Conservation (phyloP, 92 coral and sea anemone genomes). For the Meandrina meandrites region DNA sequence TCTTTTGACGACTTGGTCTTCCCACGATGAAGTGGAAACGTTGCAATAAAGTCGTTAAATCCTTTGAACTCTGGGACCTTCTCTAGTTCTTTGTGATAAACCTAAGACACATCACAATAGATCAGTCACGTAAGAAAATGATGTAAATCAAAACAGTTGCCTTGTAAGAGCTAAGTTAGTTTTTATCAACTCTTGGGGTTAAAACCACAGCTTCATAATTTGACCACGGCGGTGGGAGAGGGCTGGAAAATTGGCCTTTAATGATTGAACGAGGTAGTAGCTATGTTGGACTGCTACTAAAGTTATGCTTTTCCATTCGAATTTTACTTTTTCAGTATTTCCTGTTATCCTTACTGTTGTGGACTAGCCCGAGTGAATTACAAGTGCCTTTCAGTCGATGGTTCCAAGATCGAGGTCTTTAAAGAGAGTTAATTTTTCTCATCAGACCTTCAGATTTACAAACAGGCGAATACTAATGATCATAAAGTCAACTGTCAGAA, state of each 20-base stretch:
- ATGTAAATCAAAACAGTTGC: background rate
- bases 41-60: slow-evolving; percentile 81
- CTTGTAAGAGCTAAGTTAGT: too few species aligned
- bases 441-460: too few species aligned
- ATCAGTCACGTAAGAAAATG: background rate
- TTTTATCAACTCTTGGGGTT: too few species aligned
- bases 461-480: too few species aligned
- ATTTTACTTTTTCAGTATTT: too few species aligned
- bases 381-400: background rate
- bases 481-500: background rate
- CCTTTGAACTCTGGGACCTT: slow-evolving; percentile 81
- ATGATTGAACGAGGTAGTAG: background rate
- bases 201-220: too few species aligned
- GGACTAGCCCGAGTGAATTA: background rate
- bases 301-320: too few species aligned
- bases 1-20: slow-evolving; percentile 83
- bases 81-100: slow-evolving; percentile 89
- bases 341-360: too few species aligned
- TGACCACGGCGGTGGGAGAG: too few species aligned
- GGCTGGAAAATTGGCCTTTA: too few species aligned
- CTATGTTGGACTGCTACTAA: background rate
- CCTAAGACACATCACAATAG: slow-evolving; percentile 36
- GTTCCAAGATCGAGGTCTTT: background rate
- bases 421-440: too few species aligned
- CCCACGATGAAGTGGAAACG: slow-evolving; percentile 87